A percentile compares a stretch with the other conserved stretches of the same genome.
These are phyloP conservation scores for Enchytraeus crypticus DNA, from an alignment of 2,888 invertebrate species.

Conservation along the genomic window DNA sequence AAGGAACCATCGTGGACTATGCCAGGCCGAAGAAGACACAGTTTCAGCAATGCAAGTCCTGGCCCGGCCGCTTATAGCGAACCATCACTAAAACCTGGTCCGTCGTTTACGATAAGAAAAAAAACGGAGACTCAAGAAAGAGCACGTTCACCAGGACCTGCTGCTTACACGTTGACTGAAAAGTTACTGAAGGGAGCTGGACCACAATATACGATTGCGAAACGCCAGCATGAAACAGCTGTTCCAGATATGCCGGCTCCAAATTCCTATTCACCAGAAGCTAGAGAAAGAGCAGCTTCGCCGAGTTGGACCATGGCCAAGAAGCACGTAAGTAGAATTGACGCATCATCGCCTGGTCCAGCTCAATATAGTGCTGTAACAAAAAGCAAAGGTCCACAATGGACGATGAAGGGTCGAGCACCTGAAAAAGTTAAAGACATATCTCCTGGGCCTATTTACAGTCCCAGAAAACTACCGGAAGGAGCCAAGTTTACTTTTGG, in stretches of 20 bases:
- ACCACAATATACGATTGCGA: background rate
- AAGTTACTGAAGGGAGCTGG: background rate
- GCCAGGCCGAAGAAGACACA: background rate
- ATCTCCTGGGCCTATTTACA: background rate
- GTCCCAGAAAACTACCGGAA: too few relatives aligned
- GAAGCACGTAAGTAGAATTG: background rate
- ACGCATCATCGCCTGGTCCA: background rate
- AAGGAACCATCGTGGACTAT: background rate
- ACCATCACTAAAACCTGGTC: background rate
- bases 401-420: background rate
- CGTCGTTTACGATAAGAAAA: constrained; percentile 1
- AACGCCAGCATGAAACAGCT: background rate
- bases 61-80: constrained; percentile 3
- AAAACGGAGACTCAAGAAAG: too few relatives aligned
- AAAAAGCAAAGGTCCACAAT: background rate
- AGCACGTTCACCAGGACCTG: background rate
- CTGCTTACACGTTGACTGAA: background rate
- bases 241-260: background rate
- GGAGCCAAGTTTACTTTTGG: background rate
- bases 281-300: background rate
- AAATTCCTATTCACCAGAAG: background rate
- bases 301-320: background rate
- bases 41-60: background rate
- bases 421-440: background rate
- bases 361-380: background rate